Percentiles rank a stretch among this genome's conserved stretches.
These are phyloP conservation scores for Laticauda laticaudata DNA, from an alignment of 2,113 vertebrate species.

Conservation along the genomic window DNA sequence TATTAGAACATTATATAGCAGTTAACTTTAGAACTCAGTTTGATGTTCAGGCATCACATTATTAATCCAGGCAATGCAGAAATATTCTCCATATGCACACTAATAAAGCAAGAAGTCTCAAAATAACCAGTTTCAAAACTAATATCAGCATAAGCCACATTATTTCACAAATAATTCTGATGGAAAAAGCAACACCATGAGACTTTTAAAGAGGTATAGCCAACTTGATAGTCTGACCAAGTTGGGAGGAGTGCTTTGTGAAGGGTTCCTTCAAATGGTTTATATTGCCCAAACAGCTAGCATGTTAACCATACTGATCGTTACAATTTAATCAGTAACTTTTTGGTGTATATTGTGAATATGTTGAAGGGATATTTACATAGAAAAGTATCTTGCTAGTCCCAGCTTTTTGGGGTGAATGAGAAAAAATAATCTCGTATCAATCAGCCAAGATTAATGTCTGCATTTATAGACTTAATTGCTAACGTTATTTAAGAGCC, in stretches of 20 bases:
- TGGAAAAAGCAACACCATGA: not conserved
- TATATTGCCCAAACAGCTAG: not conserved
- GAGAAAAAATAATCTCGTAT: not conserved
- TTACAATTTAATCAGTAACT: not conserved
- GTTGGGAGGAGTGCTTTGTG: not conserved
- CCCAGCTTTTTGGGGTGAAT: not conserved
- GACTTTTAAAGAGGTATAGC: not conserved
- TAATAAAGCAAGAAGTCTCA: not conserved
- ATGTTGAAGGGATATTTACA: not conserved
- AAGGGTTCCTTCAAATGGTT: not conserved
- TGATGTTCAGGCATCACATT: not conserved
- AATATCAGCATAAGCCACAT: not conserved
- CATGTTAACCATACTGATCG: not conserved
- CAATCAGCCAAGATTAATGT: not conserved
- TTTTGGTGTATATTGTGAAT: not conserved
- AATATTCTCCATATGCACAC: not conserved
- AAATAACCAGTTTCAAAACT: not conserved
- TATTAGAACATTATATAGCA: not conserved
- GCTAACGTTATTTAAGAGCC: too few species aligned
- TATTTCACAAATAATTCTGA: not conserved
- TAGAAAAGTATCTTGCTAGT: not conserved
- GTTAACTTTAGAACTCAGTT: not conserved
- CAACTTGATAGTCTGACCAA: not conserved
- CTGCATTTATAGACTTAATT: not conserved
- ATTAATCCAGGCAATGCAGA: not conserved